Evolutionary conservation across 1,140 invertebrate species (phyloP).

Genomic region (Pseudomyrmex sp.): DNA sequence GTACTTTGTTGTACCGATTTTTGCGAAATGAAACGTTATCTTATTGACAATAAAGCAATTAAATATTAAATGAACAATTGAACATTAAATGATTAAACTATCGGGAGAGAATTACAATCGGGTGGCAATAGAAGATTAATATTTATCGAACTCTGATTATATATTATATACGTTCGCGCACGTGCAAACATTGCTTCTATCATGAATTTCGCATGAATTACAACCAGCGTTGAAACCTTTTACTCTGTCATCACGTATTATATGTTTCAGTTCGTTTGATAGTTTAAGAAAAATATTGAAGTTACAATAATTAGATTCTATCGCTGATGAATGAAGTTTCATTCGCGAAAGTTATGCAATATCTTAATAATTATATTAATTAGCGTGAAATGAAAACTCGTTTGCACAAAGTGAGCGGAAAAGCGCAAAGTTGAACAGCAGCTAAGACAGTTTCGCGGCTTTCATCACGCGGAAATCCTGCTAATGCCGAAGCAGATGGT

Average conservation of each 20-base stretch:
- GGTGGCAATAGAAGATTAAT: not conserved
- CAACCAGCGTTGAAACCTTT: not conserved
- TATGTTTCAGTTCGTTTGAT: not conserved
- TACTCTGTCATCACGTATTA: too few relatives aligned
- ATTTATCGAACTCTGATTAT: not conserved
- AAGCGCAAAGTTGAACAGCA: conserved; percentile 34
- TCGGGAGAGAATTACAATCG: too few relatives aligned
- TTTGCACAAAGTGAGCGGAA: conserved; percentile 6
- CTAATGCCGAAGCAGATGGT: conserved; percentile 26
- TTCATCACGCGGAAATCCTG: conserved; percentile 7
- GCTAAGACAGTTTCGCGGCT: conserved; percentile 13
- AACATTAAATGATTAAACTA: too few relatives aligned
- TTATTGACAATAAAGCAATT: too few relatives aligned
- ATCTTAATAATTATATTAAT: conserved; percentile 49
- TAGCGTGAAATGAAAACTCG: conserved; percentile 35
- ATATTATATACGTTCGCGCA: too few relatives aligned
- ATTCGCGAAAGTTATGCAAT: conserved; percentile 5
- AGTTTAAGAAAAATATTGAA: not conserved
- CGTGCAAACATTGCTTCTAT: not conserved
- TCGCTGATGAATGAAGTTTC: not conserved
- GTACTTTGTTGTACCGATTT: too few relatives aligned
- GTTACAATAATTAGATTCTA: not conserved
- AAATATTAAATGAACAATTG: too few relatives aligned
- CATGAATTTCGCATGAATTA: not conserved
- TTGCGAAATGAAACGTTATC: too few relatives aligned